Evolutionary conservation across 1,140 invertebrate genomes (phyloP).

Genomic region (Drosophila littoralis): DNA sequence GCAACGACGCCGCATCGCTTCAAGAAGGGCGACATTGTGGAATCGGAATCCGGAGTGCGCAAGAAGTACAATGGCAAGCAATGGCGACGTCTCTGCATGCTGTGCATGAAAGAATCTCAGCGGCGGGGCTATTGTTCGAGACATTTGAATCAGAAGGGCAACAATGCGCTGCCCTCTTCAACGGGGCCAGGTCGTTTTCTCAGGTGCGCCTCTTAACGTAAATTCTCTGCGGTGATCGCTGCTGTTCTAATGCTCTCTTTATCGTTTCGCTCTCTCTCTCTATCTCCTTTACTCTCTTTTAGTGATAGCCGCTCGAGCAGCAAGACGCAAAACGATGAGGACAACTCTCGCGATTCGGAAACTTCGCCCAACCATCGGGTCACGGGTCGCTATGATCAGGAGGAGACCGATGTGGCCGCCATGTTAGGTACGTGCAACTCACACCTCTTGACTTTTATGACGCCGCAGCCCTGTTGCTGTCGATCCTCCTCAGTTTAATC

Average conservation of each 20-base stretch:
- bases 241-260: conserved; percentile 4
- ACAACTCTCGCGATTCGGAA: conserved; percentile 94
- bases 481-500: conserved; percentile 9
- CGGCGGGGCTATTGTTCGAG: conserved; percentile 97
- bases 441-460: conserved; percentile 67
- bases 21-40: conserved; percentile 99
- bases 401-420: conserved; percentile 98
- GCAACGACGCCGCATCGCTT: conserved; percentile 97
- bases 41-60: conserved; percentile 97
- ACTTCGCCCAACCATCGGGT: conserved; percentile 92
- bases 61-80: conserved; percentile 99
- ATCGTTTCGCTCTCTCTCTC: neutral
- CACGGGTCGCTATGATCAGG: conserved; percentile 93
- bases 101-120: conserved; percentile 99
- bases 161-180: conserved; percentile 75
- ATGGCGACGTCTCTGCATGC: conserved; percentile 95
- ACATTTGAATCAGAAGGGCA: conserved; percentile 90
- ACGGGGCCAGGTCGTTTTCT: conserved; percentile 77
- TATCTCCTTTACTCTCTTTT: conserved; percentile 3
- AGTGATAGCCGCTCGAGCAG: conserved; percentile 85
- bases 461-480: conserved; percentile 8
- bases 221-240: neutral
- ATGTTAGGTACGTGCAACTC: conserved; percentile 90
- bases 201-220: conserved; percentile 58
- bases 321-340: conserved; percentile 91